Conservation (phyloP, 2,113 vertebrate genomes). For the Laterallus jamaicensis region DNA sequence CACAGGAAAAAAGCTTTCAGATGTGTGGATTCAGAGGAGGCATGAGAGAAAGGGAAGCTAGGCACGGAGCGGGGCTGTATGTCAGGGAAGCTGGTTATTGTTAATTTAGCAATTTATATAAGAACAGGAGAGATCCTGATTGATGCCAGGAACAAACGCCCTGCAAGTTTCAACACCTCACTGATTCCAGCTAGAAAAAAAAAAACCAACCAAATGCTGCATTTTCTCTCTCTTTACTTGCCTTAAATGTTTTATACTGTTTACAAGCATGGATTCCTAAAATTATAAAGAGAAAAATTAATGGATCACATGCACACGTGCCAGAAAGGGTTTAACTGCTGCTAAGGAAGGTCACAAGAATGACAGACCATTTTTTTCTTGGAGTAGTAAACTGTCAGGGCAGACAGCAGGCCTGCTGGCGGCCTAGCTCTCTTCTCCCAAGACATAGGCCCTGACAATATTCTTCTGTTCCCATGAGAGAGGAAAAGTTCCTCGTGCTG, state of each 20-base stretch:
- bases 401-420: no score
- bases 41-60: not conserved
- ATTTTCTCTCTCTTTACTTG: not conserved
- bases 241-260: not conserved
- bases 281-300: not conserved
- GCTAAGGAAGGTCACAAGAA: not conserved
- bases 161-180: not conserved
- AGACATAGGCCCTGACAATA: no score
- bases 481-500: no score
- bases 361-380: not conserved
- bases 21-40: not conserved
- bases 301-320: accelerated
- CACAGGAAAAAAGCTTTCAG: not conserved
- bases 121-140: not conserved
- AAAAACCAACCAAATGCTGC: not conserved
- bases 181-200: not conserved
- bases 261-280: not conserved
- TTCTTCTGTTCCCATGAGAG: no score
- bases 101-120: not conserved
- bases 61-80: not conserved
- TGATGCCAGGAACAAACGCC: not conserved
- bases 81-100: not conserved
- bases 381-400: not conserved
- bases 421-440: no score
- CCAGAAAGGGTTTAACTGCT: not conserved